Conservation (phyloP, 2,888 invertebrate genomes). For the Mythimna pallens region DNA sequence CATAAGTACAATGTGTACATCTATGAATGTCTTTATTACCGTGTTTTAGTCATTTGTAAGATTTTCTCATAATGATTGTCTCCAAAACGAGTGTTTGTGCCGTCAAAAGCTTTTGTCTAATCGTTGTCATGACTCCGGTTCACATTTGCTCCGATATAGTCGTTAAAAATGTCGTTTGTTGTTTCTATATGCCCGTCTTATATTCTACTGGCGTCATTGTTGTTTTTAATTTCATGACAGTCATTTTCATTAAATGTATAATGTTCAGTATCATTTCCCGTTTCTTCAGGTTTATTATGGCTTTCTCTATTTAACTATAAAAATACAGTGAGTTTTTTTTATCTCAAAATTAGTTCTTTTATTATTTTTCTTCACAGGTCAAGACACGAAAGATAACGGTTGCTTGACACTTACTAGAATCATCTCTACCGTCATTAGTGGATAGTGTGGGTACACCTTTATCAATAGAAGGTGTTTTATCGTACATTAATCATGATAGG, state of each 20-base stretch:
- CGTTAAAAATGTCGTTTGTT: slow-evolving; percentile 67
- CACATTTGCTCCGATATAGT: slow-evolving; percentile 77
- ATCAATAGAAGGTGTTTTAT: slow-evolving; percentile 68
- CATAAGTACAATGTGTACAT: slow-evolving; percentile 88
- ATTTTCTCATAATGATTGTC: slow-evolving; percentile 91
- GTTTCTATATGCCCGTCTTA: slow-evolving; percentile 45
- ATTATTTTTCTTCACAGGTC: slow-evolving; percentile 11
- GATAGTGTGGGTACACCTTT: slow-evolving; percentile 52
- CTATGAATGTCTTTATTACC: slow-evolving; percentile 91
- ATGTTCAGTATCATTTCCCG: slow-evolving; percentile 4
- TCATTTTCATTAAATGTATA: slow-evolving; percentile 20
- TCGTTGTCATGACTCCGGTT: slow-evolving; percentile 83
- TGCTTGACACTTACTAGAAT: slow-evolving; percentile 45
- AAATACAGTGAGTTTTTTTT: neutral
- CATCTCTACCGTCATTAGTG: slow-evolving; percentile 58
- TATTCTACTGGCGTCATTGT: slow-evolving; percentile 30
- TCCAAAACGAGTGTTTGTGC: slow-evolving; percentile 88
- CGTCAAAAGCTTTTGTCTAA: slow-evolving; percentile 90
- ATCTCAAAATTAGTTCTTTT: neutral
- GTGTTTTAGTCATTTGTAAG: slow-evolving; percentile 89
- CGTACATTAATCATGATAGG: slow-evolving; percentile 72
- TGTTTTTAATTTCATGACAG: slow-evolving; percentile 34
- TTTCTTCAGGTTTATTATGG: neutral
- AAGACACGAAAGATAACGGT: slow-evolving; percentile 45
- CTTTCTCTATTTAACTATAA: neutral